phyloP scores from a whole-genome alignment of 2,797 vertebrate genomes.

The Eidolon dupreanum region DNA sequence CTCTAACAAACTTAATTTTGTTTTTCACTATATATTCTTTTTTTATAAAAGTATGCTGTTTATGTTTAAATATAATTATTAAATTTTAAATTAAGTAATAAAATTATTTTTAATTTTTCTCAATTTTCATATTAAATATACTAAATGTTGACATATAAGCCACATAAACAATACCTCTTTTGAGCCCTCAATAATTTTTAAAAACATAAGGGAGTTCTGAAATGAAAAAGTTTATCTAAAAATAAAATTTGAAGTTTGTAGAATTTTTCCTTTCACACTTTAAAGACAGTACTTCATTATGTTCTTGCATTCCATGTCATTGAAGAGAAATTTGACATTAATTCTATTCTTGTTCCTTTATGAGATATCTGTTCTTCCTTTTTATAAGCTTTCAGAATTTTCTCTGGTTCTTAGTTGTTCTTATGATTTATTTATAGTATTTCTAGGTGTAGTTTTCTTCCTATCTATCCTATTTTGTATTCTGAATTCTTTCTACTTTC shows the following conservation, averaged over 20 bases:
- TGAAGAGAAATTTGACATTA: background rate
- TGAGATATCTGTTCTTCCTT: background rate
- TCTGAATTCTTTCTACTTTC: background rate
- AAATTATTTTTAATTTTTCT: background rate
- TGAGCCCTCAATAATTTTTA: background rate
- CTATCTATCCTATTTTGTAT: background rate
- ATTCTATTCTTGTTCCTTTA: background rate
- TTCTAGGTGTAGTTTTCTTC: background rate
- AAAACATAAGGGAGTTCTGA: background rate
- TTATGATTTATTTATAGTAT: background rate
- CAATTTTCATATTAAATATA: background rate
- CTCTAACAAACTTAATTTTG: background rate
- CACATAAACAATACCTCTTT: background rate
- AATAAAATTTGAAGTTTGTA: background rate
- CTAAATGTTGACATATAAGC: background rate
- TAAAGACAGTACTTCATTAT: background rate
- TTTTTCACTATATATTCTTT: background rate
- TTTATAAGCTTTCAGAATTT: background rate
- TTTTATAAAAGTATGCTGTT: background rate
- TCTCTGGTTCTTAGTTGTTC: background rate
- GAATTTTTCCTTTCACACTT: background rate
- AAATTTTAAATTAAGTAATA: background rate
- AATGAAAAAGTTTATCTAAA: background rate
- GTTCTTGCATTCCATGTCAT: background rate
- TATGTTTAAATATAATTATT: background rate